Conservation (phyloP, 2,888 invertebrate genomes). For the Cecidostiba fungosa region DNA sequence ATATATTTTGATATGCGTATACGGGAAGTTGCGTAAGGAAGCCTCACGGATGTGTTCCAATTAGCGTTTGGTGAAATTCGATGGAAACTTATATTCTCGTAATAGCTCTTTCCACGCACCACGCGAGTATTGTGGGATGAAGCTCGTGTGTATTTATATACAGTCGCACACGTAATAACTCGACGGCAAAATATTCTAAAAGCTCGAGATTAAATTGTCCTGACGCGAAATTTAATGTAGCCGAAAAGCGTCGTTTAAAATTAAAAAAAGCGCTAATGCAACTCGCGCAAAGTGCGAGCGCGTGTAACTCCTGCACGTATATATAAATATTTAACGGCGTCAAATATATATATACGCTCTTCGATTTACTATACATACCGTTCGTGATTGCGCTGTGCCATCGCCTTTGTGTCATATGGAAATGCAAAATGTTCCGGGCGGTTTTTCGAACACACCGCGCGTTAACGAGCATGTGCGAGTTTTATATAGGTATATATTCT, state of each 20-base stretch:
- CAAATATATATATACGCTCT: background rate
- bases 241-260: background rate
- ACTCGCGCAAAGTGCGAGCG: background rate
- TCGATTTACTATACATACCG: background rate
- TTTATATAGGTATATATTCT: too few species aligned
- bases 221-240: background rate
- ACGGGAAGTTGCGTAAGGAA: background rate
- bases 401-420: conserved; percentile 6
- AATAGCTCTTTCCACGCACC: too few species aligned
- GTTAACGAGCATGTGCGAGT: conserved; percentile 11
- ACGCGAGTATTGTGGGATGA: too few species aligned
- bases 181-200: background rate
- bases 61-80: background rate
- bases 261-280: conserved; percentile 41
- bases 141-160: too few species aligned
- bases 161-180: too few species aligned
- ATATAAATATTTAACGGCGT: conserved; percentile 61
- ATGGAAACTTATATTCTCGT: background rate
- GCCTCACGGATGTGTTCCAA: background rate
- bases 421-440: conserved; percentile 39
- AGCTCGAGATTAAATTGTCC: background rate
- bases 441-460: background rate
- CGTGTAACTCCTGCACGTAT: background rate
- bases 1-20: background rate
- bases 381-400: conserved; percentile 44